Percentiles rank a stretch among this genome's conserved stretches.
Evolutionary conservation across 2,113 vertebrate species (phyloP).

Genomic region (Actenoides hombroni): DNA sequence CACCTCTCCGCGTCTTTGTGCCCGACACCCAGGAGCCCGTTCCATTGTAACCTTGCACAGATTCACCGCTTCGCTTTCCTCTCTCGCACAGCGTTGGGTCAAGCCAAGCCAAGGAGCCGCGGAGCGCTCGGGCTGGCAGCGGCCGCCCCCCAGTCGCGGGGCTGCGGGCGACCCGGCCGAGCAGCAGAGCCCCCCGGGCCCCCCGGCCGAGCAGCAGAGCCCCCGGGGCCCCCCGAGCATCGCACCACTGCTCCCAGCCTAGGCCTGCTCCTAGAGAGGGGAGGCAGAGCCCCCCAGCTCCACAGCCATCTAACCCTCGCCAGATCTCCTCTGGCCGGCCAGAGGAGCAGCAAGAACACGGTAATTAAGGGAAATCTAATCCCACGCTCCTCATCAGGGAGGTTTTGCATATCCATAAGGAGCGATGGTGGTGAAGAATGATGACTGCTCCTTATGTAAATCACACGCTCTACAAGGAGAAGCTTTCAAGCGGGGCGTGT

Average conservation of each 20-base stretch:
- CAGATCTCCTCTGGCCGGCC: conserved; percentile 37
- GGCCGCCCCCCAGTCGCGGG: conserved; percentile 31
- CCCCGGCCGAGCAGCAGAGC: background rate
- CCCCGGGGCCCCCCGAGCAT: background rate
- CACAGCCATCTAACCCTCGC: background rate
- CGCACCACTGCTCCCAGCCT: conserved; percentile 18
- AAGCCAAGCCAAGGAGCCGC: conserved; percentile 35
- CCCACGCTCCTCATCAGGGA: conserved; percentile 55
- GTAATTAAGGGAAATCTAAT: conserved; percentile 18
- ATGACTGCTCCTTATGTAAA: conserved; percentile 59
- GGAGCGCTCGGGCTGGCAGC: background rate
- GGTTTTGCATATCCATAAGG: conserved; percentile 49
- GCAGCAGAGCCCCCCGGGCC: conserved; percentile 32
- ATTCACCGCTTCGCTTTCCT: conserved; percentile 16
- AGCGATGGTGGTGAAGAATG: background rate
- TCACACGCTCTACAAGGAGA: conserved; percentile 4
- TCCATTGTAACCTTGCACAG: conserved; percentile 1
- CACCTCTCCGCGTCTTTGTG: conserved; percentile 3
- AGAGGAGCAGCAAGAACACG: conserved; percentile 34
- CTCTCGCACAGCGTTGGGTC: conserved; percentile 32
- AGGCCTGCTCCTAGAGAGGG: background rate
- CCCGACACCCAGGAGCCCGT: background rate
- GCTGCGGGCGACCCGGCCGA: conserved; percentile 9
- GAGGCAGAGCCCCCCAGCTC: background rate
- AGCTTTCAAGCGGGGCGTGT: background rate